Conservation (phyloP, 2,888 invertebrate species). For the Lypha dubia region DNA sequence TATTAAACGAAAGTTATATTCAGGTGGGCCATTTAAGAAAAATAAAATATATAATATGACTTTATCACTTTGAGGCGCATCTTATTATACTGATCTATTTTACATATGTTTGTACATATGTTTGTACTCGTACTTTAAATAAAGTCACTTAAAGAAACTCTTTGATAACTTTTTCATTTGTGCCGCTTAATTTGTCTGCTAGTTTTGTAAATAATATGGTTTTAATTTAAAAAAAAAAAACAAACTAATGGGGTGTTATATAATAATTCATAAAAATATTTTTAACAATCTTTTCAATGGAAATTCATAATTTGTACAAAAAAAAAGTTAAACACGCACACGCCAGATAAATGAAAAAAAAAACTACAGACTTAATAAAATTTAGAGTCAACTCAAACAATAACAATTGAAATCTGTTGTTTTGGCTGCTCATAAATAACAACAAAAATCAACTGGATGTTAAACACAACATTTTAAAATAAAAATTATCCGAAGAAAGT, state of each 20-base stretch:
- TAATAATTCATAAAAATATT: background rate
- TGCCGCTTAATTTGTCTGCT: background rate
- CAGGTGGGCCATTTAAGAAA: too few relatives aligned
- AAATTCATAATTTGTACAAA: background rate
- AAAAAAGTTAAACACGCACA: background rate
- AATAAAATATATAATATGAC: too few relatives aligned
- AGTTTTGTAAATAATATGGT: background rate
- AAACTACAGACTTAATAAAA: background rate
- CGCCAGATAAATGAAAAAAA: background rate
- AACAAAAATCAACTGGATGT: background rate
- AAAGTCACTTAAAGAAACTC: background rate
- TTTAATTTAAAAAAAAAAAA: background rate
- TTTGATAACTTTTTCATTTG: background rate
- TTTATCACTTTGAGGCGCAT: too few relatives aligned
- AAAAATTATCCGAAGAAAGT: constrained; percentile 8
- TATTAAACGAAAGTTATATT: too few relatives aligned
- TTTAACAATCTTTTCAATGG: background rate
- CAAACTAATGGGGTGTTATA: background rate
- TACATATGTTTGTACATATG: too few relatives aligned
- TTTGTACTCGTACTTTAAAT: too few relatives aligned
- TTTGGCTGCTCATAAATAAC: background rate
- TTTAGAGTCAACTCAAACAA: background rate
- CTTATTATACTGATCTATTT: too few relatives aligned
- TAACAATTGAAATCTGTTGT: constrained; percentile 1
- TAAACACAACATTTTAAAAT: background rate